A percentile compares a stretch with the other conserved stretches of the same genome.
Conservation (phyloP, 2,113 vertebrate species). For the Serranochromis macrocephalus region DNA sequence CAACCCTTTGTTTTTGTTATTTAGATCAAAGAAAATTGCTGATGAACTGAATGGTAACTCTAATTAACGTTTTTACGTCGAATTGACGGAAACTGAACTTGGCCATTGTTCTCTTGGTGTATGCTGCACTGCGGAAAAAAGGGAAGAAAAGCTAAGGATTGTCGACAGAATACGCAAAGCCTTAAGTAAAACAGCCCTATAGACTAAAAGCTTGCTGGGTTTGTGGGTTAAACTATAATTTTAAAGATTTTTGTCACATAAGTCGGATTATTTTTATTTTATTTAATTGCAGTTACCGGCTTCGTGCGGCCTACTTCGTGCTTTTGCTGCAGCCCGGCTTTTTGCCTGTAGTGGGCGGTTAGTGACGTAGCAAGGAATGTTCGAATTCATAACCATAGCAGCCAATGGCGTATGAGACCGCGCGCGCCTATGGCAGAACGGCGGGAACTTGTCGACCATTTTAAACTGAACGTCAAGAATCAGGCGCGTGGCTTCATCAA, state of each 20-base stretch:
- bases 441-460: background rate
- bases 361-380: conserved; percentile 48
- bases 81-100: background rate
- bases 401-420: conserved; percentile 37
- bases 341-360: conserved; percentile 6
- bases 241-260: background rate
- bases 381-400: conserved; percentile 28
- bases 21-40: background rate
- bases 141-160: background rate
- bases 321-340: background rate
- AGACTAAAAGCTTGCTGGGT: accelerated
- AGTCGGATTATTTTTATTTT: background rate
- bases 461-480: background rate
- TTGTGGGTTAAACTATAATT: background rate
- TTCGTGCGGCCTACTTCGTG: background rate
- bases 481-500: background rate
- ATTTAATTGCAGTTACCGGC: background rate
- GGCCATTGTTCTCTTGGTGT: background rate
- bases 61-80: background rate
- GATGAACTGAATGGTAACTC: accelerated
- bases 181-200: no score
- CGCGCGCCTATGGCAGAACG: conserved; percentile 9
- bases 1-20: background rate
- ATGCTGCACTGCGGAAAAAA: background rate
- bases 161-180: no score